Evolutionary conservation across 2,113 vertebrate genomes (phyloP), one percentile per base, ranked within the genome.

Genomic region (Nothoprocta perdicaria): DNA sequence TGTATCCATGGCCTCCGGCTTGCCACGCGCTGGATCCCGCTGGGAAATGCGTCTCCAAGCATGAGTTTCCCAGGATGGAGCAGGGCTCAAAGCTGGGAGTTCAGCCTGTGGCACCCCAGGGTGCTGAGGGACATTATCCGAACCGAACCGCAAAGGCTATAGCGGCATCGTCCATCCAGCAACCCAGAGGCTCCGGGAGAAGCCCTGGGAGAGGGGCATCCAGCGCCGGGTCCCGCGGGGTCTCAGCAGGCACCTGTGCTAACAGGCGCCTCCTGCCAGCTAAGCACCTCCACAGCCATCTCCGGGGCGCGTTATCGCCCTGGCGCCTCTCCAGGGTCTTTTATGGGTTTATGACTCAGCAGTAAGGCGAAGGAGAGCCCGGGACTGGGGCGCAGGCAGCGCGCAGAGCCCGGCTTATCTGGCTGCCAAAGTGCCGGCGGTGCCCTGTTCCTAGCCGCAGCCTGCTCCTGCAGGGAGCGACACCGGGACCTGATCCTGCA

Each of bases 361-460:
- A 82, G 12, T 66, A 55, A 76, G 62, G 75, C n/a, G 12, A 78
- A 95, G 55, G n/a, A 3, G 35, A 57, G 81, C 29, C 58, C 35
- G n/a, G 61, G 41, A 66, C 22, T 2, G 2, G 27, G 35, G 19
- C 1, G 13, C 2, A 7, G 63, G 33, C 0, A 0, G 52, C 4
- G 21, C 82, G 53, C 35, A 11, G 8, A 62, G 2, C 26, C 15
- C 1, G 0, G 14, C 53, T 75, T 79, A 58, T 21, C 48, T 55
- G 53, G 22, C 43, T 71, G 52, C 14, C 7, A 1, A 7, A 60
- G 52, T 41, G 45, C 43, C 2, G 2, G 38, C 52, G 81, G 35
- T 8, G 7, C 24, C 23, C n/a, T 0, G 0, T 21, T 53, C 55
- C 60, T 46, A 86, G 50, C 35, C n/a, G 67, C 16, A 10, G n/a